Evolutionary conservation across 2,797 vertebrate genomes (phyloP), one percentile per base, ranked within the genome.

Genomic region (Leptatherina wallacei): DNA sequence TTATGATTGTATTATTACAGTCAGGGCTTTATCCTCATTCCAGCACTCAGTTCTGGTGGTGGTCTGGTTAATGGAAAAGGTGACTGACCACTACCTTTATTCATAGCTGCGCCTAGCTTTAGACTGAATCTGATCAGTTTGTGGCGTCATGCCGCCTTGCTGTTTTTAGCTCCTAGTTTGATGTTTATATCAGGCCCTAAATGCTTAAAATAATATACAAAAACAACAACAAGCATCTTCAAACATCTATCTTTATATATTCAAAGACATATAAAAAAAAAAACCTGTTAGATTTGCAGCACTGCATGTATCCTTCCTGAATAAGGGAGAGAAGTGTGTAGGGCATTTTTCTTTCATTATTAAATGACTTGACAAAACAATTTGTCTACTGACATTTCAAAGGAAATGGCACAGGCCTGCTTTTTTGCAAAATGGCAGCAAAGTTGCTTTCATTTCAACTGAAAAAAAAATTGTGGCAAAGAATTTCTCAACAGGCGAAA

Each of bases 1-100:
- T 91, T 91, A 92, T 91, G 88, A 87, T 87, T 87, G 89, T 87
- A 86, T 92, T 87, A 88, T 90, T 85, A 81, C 74, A 75, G 77
- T 75, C 52, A 20, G 71, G 70, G 65, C 87, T 91, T 86, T 89
- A 87, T 89, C 80, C 85, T 82, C 75, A 80, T 82, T 76, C 42
- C 61, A 67, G 64, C 70, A 71, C 69, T 27, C 40, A 27, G 65
- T 42, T 73, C 67, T 75, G 57, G 42, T 71, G 77, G 73, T 85
- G 85, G 84, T 79, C 81, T 77, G 61, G 63, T 81, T 80, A 81
- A 82, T 77, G 75, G 58, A 33, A 74, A 85, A 83, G 82, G 85
- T 85, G 87, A 79, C 82, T 73, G 67, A 73, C 68, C 64, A 32
- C 5, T 77, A 57, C 66, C 57, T 69, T 89, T 81, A 76, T 68